Conservation (phyloP, 2,113 vertebrate genomes). For the Scomber japonicus region DNA sequence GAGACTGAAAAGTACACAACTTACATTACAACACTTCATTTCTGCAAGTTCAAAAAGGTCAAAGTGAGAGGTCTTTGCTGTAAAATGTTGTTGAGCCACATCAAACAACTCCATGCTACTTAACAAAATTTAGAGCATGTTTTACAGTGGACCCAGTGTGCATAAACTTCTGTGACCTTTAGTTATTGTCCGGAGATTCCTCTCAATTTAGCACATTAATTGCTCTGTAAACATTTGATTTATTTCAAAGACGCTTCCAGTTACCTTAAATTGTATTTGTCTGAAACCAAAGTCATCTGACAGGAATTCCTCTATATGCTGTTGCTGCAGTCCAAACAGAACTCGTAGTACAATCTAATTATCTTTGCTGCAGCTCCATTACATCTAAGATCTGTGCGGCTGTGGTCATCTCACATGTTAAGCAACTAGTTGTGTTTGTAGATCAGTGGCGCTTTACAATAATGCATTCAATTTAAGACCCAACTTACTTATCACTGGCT, state of each 20-base stretch:
- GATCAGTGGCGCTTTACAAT: slow-evolving; percentile 58
- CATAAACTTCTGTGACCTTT: slow-evolving; percentile 43
- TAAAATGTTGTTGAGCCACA: slow-evolving; percentile 18
- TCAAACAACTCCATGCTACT: background rate
- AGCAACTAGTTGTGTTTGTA: slow-evolving; percentile 62
- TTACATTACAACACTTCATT: background rate
- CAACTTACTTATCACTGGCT: slow-evolving; percentile 57
- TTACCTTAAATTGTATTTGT: slow-evolving; percentile 73
- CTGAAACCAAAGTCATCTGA: slow-evolving; percentile 77
- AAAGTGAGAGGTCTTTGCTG: slow-evolving; percentile 8
- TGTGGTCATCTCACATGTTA: slow-evolving; percentile 47
- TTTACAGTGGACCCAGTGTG: slow-evolving; percentile 31
- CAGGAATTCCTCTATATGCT: slow-evolving; percentile 54
- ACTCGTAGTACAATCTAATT: slow-evolving; percentile 63
- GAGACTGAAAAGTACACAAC: background rate
- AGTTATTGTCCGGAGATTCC: slow-evolving; percentile 45
- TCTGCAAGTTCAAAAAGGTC: background rate
- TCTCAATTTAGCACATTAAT: slow-evolving; percentile 69
- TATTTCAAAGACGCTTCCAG: slow-evolving; percentile 72
- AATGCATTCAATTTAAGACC: slow-evolving; percentile 43
- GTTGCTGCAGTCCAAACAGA: slow-evolving; percentile 50
- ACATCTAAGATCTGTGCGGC: slow-evolving; percentile 50
- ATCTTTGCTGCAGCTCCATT: slow-evolving; percentile 24
- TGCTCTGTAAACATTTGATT: slow-evolving; percentile 78
- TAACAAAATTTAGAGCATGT: slow-evolving; percentile 3